A percentile compares a stretch with the other conserved stretches of the same genome.
phyloP scores from a whole-genome alignment of 2,797 vertebrate genomes.

The Saxicola maurus region DNA sequence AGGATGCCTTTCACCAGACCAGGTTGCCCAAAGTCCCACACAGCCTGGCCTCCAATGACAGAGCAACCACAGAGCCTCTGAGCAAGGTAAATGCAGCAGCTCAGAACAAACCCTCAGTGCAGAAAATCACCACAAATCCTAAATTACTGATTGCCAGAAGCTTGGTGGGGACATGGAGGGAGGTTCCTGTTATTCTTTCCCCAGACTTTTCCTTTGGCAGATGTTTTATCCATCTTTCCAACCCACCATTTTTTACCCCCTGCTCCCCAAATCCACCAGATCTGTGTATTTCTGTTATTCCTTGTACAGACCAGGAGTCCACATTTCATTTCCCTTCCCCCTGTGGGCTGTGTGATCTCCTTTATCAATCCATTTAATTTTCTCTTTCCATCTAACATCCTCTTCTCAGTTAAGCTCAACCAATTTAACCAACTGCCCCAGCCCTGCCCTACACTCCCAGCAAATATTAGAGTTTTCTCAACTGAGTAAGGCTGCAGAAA shows the following conservation, averaged over 20 bases:
- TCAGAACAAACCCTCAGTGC: background rate
- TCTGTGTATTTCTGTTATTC: background rate
- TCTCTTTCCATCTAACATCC: background rate
- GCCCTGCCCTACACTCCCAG: background rate
- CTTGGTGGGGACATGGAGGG: background rate
- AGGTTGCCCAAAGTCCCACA: background rate
- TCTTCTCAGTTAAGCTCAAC: background rate
- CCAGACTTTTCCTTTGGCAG: background rate
- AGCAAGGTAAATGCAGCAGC: background rate
- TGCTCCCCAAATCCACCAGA: background rate
- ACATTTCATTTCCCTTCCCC: background rate
- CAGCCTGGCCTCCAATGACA: background rate
- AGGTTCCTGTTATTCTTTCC: background rate
- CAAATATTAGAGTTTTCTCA: background rate
- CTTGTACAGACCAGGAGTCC: background rate
- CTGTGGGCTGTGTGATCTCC: background rate
- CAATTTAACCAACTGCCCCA: background rate
- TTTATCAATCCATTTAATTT: background rate
- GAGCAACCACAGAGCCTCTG: background rate
- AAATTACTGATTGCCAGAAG: background rate
- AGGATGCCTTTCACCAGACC: background rate
- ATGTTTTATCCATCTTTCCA: background rate
- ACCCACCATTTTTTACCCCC: background rate
- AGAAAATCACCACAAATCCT: background rate
- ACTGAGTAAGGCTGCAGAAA: background rate